Conservation (phyloP, 2,888 invertebrate genomes). For the Acanthococcus lagerstroemiae region DNA sequence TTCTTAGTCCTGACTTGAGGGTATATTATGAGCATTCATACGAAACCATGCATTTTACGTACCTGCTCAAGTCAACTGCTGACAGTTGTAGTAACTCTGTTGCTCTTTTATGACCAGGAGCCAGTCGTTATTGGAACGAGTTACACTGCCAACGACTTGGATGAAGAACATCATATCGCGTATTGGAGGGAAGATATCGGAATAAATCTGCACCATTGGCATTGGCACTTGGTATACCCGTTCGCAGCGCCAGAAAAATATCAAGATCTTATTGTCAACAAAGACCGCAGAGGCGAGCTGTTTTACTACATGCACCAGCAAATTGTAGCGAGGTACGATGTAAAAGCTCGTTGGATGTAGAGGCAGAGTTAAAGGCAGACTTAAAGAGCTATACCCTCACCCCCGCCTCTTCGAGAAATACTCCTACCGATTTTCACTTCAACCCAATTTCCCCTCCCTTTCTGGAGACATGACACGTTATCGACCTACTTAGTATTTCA, state of each 20-base stretch:
- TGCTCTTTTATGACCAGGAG: constrained; percentile 48
- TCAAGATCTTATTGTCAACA: not conserved
- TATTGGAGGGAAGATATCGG: not conserved
- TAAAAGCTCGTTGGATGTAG: no score
- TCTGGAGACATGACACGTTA: no score
- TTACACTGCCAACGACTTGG: constrained; percentile 54
- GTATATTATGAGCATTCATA: no score
- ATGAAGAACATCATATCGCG: not conserved
- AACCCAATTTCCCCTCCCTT: no score
- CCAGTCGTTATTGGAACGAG: constrained; percentile 60
- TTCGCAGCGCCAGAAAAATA: not conserved
- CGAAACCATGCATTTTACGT: no score
- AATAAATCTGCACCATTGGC: not conserved
- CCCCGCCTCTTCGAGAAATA: not conserved
- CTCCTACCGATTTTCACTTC: no score
- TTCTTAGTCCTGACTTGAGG: no score
- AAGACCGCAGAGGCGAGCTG: not conserved
- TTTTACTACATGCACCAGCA: not conserved
- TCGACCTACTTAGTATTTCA: no score
- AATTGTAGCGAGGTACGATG: not conserved
- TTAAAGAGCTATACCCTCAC: no score
- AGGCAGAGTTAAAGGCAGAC: no score
- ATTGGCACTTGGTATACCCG: not conserved
- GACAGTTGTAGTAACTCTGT: no score
- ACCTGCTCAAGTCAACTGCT: no score